Evolutionary conservation across 2,113 vertebrate genomes (phyloP), one percentile per base, ranked within the genome.

Genomic region (Chelonoidis abingdonii): DNA sequence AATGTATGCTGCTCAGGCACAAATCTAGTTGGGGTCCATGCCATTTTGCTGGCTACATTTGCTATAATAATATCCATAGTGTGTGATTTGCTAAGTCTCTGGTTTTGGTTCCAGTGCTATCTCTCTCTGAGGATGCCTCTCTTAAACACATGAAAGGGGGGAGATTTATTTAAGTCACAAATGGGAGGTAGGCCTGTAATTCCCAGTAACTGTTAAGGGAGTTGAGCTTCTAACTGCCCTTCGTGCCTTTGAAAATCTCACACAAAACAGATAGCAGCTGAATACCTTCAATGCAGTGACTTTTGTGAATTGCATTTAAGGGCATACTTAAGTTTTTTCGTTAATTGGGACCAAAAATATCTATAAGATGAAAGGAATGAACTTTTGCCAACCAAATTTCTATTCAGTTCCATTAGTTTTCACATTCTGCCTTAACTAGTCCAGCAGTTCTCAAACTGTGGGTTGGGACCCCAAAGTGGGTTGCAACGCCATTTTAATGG

Each of bases 201-300:
- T 89, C 35, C 25, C 16, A 27, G n/a, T 81, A 62, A 65, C 62
- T 92, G 59, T 6, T n/a, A 82, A 80, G 69, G n/a, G 53, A 49
- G 4, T 3, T 41, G 16, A 69, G 25, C 59, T 92, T 69, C 35
- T 35, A 69, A 35, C 29, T 53, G 38, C 7, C 4, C 4, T 14
- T 44, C 47, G 27, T 38, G 38, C 22, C 88, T 86, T 17, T 79
- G 41, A 9, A 84, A 72, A 81, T 41, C 3, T 38, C 50, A 88
- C 69, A 13, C 44, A 78, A 21, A 1, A 9, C 44, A 0, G 4
- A 19, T 53, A 0, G 27, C 69, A 49, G 3, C 52, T 86, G 82
- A 86, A 41, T 10, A 17, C 5, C 44, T 80, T 35, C 29, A 1
- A 0, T 65, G 14, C 2, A 0, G 44, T 80, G 79, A 5, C 57